These are phyloP conservation scores for Heliopora coerulea DNA, from an alignment of 92 coral and sea anemone species.

Conservation along the genomic window DNA sequence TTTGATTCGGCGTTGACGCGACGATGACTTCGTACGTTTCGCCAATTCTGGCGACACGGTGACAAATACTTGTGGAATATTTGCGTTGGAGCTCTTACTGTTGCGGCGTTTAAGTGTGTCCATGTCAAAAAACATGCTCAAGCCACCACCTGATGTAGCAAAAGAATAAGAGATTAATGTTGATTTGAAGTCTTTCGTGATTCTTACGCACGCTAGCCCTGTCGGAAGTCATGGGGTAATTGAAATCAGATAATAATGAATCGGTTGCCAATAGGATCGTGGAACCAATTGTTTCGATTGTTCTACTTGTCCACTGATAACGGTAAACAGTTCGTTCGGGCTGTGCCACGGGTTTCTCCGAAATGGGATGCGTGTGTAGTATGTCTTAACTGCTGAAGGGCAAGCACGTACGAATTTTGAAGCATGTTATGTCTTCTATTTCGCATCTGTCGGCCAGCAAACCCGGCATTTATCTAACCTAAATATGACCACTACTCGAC, in stretches of 20 bases:
- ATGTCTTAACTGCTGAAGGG: no score
- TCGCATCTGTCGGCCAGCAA: no score
- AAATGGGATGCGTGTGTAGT: no score
- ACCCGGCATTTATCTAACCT: no score
- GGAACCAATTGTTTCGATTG: no score
- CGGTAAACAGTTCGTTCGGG: no score
- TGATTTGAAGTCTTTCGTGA: conserved; percentile 5
- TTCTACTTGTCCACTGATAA: no score
- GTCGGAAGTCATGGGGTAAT: conserved; percentile 27
- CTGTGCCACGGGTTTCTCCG: no score
- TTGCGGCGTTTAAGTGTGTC: conserved; percentile 22
- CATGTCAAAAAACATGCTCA: conserved; percentile 38
- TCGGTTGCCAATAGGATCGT: background rate
- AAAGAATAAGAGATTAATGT: conserved; percentile 4
- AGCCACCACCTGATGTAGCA: conserved; percentile 6
- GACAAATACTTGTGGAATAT: conserved; percentile 21
- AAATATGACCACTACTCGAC: no score
- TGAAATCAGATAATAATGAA: conserved; percentile 23
- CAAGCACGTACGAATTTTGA: no score
- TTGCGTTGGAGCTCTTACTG: conserved; percentile 9
- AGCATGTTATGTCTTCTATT: no score
- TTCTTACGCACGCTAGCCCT: background rate
- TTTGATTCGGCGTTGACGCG: conserved; percentile 27
- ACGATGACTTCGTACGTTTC: conserved; percentile 20
- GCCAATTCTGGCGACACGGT: conserved; percentile 29